Evolutionary conservation across 2,888 invertebrate genomes (phyloP).

Genomic region (Acronicta psi): DNA sequence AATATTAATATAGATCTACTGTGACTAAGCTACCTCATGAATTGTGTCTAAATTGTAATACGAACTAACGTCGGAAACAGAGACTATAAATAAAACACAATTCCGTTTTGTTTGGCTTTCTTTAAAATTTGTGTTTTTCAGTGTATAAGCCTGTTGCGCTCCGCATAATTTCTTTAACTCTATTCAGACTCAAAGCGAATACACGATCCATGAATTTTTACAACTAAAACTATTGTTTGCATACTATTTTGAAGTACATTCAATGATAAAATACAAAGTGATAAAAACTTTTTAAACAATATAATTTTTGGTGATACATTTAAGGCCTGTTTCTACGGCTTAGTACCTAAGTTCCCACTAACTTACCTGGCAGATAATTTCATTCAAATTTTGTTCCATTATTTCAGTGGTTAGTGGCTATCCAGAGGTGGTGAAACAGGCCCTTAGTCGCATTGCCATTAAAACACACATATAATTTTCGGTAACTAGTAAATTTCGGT

Average conservation of each 20-base stretch:
- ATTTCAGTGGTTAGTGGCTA: too few species aligned
- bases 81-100: not conserved
- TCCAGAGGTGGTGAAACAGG: too few species aligned
- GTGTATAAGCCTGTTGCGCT: constrained; percentile 52
- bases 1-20: too few species aligned
- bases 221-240: constrained; percentile 31
- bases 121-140: constrained; percentile 28
- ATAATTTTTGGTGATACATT: not conserved
- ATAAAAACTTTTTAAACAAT: not conserved
- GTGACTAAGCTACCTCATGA: too few species aligned
- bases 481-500: too few species aligned
- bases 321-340: too few species aligned
- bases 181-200: constrained; percentile 55
- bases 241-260: constrained; percentile 18
- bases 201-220: constrained; percentile 52
- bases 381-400: too few species aligned
- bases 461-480: too few species aligned
- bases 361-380: too few species aligned
- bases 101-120: constrained; percentile 21
- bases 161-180: constrained; percentile 43
- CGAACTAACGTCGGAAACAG: not conserved
- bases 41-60: not conserved
- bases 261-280: constrained; percentile 13
- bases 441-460: too few species aligned
- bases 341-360: too few species aligned